These are phyloP conservation scores for Synanthedon andrenaeformis DNA, from an alignment of 2,888 invertebrate genomes.

Conservation along the genomic window DNA sequence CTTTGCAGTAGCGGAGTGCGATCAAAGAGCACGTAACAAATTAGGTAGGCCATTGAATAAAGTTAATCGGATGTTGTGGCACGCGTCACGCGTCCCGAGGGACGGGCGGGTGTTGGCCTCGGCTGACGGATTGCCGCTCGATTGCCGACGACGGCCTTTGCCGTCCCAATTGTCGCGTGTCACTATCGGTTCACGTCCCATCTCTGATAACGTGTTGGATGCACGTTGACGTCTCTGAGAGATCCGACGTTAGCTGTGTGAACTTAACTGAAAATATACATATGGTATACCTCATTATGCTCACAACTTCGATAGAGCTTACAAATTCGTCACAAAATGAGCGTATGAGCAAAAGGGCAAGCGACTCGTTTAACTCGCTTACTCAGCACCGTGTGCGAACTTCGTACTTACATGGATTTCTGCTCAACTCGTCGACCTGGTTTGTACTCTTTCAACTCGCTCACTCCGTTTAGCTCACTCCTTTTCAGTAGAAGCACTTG, in stretches of 20 bases:
- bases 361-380: too few relatives aligned
- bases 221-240: background rate
- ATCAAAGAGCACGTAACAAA: conserved; percentile 20
- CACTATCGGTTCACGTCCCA: conserved; percentile 18
- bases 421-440: too few relatives aligned
- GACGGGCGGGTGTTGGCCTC: conserved; percentile 10
- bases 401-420: too few relatives aligned
- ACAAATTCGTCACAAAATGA: background rate
- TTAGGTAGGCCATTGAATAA: conserved; percentile 26
- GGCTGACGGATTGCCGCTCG: conserved; percentile 48
- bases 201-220: conserved; percentile 16
- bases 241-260: background rate
- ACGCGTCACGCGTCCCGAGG: conserved; percentile 23
- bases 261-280: too few relatives aligned
- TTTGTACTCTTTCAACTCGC: too few relatives aligned
- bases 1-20: background rate
- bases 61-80: conserved; percentile 1
- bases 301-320: background rate
- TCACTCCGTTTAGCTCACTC: too few relatives aligned
- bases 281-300: background rate
- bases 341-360: background rate
- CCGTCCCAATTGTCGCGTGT: conserved; percentile 26
- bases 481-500: background rate
- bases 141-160: conserved; percentile 38
- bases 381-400: too few relatives aligned